Evolutionary conservation across 2,888 invertebrate species (phyloP).

Genomic region (Eupelmus urozonus): DNA sequence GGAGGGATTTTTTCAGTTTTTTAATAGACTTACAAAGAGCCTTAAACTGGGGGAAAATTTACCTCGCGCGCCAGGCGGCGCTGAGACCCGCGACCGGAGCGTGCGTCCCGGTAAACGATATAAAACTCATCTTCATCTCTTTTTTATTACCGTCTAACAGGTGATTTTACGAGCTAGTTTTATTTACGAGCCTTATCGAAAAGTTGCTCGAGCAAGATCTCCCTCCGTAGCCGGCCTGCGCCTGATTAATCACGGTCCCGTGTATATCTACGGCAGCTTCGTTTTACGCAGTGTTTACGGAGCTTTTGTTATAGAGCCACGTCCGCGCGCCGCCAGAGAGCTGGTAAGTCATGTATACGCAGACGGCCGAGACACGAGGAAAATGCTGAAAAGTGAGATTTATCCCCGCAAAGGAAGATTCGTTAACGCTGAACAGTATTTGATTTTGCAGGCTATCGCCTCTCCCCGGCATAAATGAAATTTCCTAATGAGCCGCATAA

Average conservation of each 20-base stretch:
- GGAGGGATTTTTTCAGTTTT: slow-evolving; percentile 32
- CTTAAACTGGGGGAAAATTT: slow-evolving; percentile 26
- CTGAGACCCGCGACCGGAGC: too few relatives aligned
- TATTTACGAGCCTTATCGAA: slow-evolving; percentile 57
- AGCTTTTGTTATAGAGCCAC: neutral
- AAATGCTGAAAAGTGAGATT: slow-evolving; percentile 28
- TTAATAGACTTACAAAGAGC: slow-evolving; percentile 50
- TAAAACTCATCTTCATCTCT: slow-evolving; percentile 39
- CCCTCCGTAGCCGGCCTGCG: neutral
- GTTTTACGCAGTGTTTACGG: neutral
- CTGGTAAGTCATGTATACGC: neutral
- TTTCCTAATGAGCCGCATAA: slow-evolving; percentile 61
- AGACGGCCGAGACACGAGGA: slow-evolving; percentile 9
- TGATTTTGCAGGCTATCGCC: slow-evolving; percentile 54
- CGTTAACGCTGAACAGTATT: slow-evolving; percentile 61
- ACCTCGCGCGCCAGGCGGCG: neutral
- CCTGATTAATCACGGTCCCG: slow-evolving; percentile 38
- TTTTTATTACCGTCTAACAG: slow-evolving; percentile 47
- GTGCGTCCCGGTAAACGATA: slow-evolving; percentile 4
- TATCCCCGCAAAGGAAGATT: slow-evolving; percentile 41
- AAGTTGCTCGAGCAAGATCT: slow-evolving; percentile 21
- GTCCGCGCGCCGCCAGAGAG: neutral
- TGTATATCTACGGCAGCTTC: neutral
- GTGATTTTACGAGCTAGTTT: slow-evolving; percentile 52
- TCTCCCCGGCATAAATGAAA: slow-evolving; percentile 63